Percentiles rank a stretch among this genome's conserved stretches.
Conservation (phyloP, 1,140 invertebrate species). For the Galendromus occidentalis region DNA sequence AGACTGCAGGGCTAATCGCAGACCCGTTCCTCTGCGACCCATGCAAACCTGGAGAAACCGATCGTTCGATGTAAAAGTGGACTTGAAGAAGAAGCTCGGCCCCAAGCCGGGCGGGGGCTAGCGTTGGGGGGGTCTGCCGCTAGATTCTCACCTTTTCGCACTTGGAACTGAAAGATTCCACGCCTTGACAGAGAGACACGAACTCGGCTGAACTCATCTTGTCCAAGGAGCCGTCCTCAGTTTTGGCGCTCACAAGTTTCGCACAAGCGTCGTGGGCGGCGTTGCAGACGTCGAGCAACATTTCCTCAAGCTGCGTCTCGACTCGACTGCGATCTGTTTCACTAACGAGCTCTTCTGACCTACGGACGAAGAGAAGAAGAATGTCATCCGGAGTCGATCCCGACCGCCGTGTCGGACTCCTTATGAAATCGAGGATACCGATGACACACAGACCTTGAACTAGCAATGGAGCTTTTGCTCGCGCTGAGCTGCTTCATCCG, state of each 20-base stretch:
- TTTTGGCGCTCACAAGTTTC: slow-evolving; percentile 48
- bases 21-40: slow-evolving; percentile 50
- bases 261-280: slow-evolving; percentile 77
- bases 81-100: no score
- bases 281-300: slow-evolving; percentile 58
- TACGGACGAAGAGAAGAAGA: background rate
- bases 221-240: slow-evolving; percentile 36
- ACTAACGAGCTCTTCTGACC: slow-evolving; percentile 33
- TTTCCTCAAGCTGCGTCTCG: slow-evolving; percentile 45
- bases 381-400: no score
- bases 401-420: no score
- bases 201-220: slow-evolving; percentile 46
- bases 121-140: no score
- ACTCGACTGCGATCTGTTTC: slow-evolving; percentile 45
- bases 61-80: no score
- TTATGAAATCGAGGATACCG: no score
- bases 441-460: background rate
- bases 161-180: slow-evolving; percentile 53
- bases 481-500: slow-evolving; percentile 6
- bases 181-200: slow-evolving; percentile 48
- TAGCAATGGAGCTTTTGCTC: background rate
- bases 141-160: slow-evolving; percentile 40
- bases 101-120: no score
- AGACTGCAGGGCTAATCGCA: slow-evolving; percentile 61
- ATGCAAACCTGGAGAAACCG: slow-evolving; percentile 26